Conservation (phyloP, 1,140 invertebrate species). For the Manduca sexta region DNA sequence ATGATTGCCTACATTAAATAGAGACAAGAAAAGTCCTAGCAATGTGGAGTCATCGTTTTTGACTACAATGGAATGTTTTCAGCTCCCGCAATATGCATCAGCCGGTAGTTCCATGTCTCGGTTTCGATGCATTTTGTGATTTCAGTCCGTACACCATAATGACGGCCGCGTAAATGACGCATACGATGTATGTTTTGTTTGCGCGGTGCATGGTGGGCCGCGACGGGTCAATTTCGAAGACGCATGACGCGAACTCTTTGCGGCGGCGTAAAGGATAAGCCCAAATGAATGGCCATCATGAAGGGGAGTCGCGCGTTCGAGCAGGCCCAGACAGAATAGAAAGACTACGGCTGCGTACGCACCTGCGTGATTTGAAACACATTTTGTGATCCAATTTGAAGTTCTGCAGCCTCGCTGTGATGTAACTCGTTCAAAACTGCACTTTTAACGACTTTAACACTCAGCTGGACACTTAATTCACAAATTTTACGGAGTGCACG, state of each 20-base stretch:
- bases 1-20: neutral
- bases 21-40: neutral
- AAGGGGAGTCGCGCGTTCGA: slow-evolving; percentile 74
- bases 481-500: slow-evolving; percentile 54
- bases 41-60: neutral
- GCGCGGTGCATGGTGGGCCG: slow-evolving; percentile 47
- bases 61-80: neutral
- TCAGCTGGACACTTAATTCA: slow-evolving; percentile 55
- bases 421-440: slow-evolving; percentile 65
- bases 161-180: slow-evolving; percentile 26
- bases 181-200: slow-evolving; percentile 57
- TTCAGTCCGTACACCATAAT: slow-evolving; percentile 2
- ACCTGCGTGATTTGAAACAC: slow-evolving; percentile 85
- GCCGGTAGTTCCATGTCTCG: neutral
- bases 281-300: slow-evolving; percentile 73
- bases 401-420: slow-evolving; percentile 57
- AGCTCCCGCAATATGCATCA: neutral
- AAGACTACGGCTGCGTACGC: slow-evolving; percentile 91
- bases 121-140: neutral
- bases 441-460: slow-evolving; percentile 64
- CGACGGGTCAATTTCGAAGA: slow-evolving; percentile 53
- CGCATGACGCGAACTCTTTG: slow-evolving; percentile 69
- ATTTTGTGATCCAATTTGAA: slow-evolving; percentile 66
- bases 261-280: slow-evolving; percentile 72
- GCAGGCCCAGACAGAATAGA: slow-evolving; percentile 88